phyloP scores from a whole-genome alignment of 2,888 invertebrate genomes.

The Lottia scabra region DNA sequence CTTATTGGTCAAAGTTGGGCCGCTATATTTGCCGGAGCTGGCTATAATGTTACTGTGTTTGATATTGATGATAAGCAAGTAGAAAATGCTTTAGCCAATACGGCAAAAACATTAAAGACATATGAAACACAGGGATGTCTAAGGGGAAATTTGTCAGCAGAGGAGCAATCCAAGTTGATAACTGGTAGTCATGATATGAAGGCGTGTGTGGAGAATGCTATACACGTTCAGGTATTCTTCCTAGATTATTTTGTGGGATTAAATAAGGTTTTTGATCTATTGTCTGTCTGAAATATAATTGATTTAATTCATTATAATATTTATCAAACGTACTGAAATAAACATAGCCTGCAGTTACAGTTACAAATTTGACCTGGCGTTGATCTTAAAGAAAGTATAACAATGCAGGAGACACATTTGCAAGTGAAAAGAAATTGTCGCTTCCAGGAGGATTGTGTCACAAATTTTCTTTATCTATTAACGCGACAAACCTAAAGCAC shows the following conservation, averaged over 20 bases:
- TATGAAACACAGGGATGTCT: slow-evolving; percentile 74
- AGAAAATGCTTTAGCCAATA: slow-evolving; percentile 66
- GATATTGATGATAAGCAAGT: slow-evolving; percentile 73
- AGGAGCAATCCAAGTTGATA: slow-evolving; percentile 82
- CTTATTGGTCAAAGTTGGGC: slow-evolving; percentile 97
- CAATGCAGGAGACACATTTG: no score
- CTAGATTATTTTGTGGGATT: no score
- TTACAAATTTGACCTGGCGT: no score
- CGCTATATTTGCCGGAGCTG: slow-evolving; percentile 91
- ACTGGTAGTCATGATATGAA: slow-evolving; percentile 80
- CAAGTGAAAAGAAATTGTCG: no score
- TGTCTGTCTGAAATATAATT: neutral
- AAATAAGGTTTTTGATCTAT: no score
- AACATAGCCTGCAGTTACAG: no score
- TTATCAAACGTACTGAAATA: no score
- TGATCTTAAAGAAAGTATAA: no score
- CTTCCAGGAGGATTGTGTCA: no score
- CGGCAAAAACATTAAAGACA: slow-evolving; percentile 31
- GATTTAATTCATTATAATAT: no score
- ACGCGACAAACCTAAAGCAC: no score
- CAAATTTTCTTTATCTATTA: no score
- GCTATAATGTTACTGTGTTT: slow-evolving; percentile 87
- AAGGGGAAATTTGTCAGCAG: slow-evolving; percentile 80
- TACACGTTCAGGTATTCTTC: slow-evolving; percentile 75
- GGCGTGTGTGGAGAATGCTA: slow-evolving; percentile 80